These are phyloP conservation scores for Acromyrmex charruanus DNA, from an alignment of 1,140 invertebrate species.

Conservation along the genomic window DNA sequence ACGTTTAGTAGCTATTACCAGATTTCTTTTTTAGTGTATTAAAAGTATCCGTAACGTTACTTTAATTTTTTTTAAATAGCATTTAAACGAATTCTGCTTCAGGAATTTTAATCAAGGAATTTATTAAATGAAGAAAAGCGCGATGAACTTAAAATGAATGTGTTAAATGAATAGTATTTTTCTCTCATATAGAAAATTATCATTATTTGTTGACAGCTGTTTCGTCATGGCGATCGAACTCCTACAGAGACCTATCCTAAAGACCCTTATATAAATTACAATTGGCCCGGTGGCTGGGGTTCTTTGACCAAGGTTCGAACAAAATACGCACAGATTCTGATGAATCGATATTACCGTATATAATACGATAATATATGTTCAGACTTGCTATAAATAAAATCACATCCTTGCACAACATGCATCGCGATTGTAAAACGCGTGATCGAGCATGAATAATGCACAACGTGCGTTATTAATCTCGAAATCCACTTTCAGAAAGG, in stretches of 20 bases:
- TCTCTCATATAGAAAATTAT: neutral
- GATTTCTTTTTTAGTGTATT: too few species aligned
- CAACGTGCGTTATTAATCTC: slow-evolving; percentile 36
- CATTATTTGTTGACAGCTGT: slow-evolving; percentile 86
- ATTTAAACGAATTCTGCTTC: neutral
- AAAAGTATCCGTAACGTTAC: neutral
- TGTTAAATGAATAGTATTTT: neutral
- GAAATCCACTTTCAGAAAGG: slow-evolving; percentile 89
- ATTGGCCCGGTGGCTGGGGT: slow-evolving; percentile 91
- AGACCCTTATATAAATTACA: slow-evolving; percentile 90
- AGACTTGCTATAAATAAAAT: slow-evolving; percentile 25
- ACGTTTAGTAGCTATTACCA: too few species aligned
- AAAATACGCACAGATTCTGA: neutral
- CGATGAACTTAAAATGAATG: neutral
- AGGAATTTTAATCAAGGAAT: slow-evolving; percentile 1
- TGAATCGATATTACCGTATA: neutral
- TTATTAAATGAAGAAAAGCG: neutral
- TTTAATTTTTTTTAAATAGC: neutral
- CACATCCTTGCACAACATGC: neutral
- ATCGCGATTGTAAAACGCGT: neutral
- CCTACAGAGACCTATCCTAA: slow-evolving; percentile 90
- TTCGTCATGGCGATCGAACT: slow-evolving; percentile 92
- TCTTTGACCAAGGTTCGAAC: slow-evolving; percentile 90
- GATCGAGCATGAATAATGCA: slow-evolving; percentile 11
- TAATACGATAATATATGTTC: slow-evolving; percentile 14